phyloP scores from a whole-genome alignment of 2,888 invertebrate species.

The Drosophila conformis region DNA sequence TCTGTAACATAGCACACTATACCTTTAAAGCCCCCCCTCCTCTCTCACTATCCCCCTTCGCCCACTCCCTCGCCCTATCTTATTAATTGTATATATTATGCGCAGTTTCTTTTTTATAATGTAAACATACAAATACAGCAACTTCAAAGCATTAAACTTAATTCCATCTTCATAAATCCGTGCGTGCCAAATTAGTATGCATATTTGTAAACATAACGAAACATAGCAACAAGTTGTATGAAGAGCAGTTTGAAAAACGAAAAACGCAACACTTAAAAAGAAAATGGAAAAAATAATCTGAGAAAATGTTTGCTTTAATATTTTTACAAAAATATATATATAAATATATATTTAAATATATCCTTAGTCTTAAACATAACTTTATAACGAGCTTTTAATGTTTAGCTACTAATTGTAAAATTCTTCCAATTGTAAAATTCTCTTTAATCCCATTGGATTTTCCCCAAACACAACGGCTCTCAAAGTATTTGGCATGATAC shows the following conservation, averaged over 20 bases:
- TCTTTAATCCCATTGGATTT: constrained; percentile 16
- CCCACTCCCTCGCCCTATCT: constrained; percentile 1
- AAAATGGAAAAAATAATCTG: constrained; percentile 4
- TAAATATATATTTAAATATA: constrained; percentile 34
- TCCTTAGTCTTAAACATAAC: constrained; percentile 27
- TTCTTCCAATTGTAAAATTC: constrained; percentile 30
- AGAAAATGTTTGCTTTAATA: constrained; percentile 62
- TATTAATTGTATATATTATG: constrained; percentile 71
- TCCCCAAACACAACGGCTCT: neutral
- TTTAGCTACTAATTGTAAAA: constrained; percentile 41
- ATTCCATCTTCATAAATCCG: constrained; percentile 42
- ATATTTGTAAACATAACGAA: constrained; percentile 24
- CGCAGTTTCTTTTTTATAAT: constrained; percentile 33
- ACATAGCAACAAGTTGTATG: constrained; percentile 43
- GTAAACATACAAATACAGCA: constrained; percentile 43
- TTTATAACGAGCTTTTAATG: constrained; percentile 10
- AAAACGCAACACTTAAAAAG: constrained; percentile 21
- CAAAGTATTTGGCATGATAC: constrained; percentile 33
- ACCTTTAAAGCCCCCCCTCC: neutral
- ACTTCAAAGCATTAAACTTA: constrained; percentile 49
- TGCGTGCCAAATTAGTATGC: constrained; percentile 71
- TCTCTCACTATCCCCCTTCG: neutral
- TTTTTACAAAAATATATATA: constrained; percentile 53
- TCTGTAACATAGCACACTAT: constrained; percentile 49
- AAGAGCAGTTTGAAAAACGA: constrained; percentile 62